Base-by-base conservation (phyloP, 1,140 invertebrate species). In the Hestina assimilis region DNA sequence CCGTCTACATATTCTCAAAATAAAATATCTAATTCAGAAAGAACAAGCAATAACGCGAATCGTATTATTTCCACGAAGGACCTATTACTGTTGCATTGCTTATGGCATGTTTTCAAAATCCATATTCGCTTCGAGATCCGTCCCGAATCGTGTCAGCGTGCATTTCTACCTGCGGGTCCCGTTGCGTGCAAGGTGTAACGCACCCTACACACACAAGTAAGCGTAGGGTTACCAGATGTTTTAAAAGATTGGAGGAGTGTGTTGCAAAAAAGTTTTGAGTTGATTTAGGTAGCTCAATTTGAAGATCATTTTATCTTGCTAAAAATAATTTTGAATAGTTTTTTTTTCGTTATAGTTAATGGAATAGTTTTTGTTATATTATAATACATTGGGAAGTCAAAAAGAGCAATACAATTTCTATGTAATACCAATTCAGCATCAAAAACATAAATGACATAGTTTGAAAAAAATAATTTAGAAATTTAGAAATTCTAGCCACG, bases 121-220 rank as follows among this genome's bases (percentile, higher is more conserved):
- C 69, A 80, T 79, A 82, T 80, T 82, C 71, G 74, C 67, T 62
- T 65, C 61, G 51, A 68, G 72, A 74, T 78, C 69, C 68, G 76
- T 78, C 60, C 58, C 58, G 62, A 74, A 75, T 71, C 68, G 69
- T 79, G 76, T 80, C 76, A 81, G 70, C 72, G 60, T 60, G 66
- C 53, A 57, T 66, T 60, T 76, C 81, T 87, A 87, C 83, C 81
- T 87, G 83, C 78, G 69, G 72, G 71, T 83, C 78, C 80, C 79
- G 77, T 82, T 80, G 79, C 73, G 72, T 77, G 81, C 81, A 83
- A 83, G 79, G 79, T 81, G 82, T 73, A 35, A 79, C 54, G 63
- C 67, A 78, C 78, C 75, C 72, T 77, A 72, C 68, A 43, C 75
- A 76, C 73, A 75, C 66, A 67, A 26, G 31, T 45, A 41, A 43